Base-by-base conservation (phyloP, 2,888 invertebrate genomes). In the Margaritifera margaritifera region DNA sequence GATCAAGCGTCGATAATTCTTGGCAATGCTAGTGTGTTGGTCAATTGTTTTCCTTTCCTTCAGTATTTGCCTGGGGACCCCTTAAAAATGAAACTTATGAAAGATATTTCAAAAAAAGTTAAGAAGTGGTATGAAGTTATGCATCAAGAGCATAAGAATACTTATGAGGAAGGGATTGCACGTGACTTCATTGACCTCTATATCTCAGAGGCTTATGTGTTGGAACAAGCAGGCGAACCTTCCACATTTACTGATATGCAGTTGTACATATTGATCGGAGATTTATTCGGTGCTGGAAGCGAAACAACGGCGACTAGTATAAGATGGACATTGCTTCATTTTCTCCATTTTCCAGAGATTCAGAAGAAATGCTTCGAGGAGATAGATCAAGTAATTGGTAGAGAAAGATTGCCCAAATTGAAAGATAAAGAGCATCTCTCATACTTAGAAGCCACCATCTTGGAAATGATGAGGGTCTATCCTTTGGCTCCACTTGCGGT, bases 291-390 rank as follows among this genome's bases (percentile, higher is more conserved):
- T 8, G 85, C 86, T 25, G 86, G 84, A 11, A 79, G 81, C 85
- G 95, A 95, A 84, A 95, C 95, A 1, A 94, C 94, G 0, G 93
- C 94, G 20, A 94, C 96, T 20, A 95, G 94, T 1, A 94, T 96
- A 74, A 94, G 94, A 85, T 97, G 96, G 92, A 94, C 94, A 70
- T 91, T 96, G 6, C 94, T 94, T 74, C 91, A 95, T 84, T 92
- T 96, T 85, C 95, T 95, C 15, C 92, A 94, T 62, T 93, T 96
- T 85, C 94, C 94, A 54, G 92, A 95, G 19, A 93, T 80, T 2
- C 75, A 78, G 52, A 64, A 70, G 6, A 77, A 69, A 50, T 72
- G 78, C 59, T 75, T 72, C 56, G 56, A 62, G 50, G 80, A 83
- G 52, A 74, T 84, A 24, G 68, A 77, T 31, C 74, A 79, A 6